Evolutionary conservation across 2,113 vertebrate genomes (phyloP), one percentile per base, ranked within the genome.

Genomic region (Amblyornis subalaris): DNA sequence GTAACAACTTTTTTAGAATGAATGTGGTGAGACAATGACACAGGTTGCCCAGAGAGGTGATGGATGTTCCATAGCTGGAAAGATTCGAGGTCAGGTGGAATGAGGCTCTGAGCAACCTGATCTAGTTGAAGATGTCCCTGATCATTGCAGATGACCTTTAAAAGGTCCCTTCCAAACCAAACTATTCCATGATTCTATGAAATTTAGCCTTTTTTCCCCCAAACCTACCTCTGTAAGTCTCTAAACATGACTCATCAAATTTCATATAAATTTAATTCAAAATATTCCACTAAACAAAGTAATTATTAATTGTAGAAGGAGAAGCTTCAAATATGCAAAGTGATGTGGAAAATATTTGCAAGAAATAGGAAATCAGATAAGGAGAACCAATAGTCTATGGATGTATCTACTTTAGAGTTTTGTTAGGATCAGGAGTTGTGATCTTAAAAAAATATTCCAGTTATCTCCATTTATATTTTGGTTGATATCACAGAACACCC

Each of bases 171-270:
- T 85, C 25, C 31, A 50, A 33, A 5, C 1, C 23, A 47, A 54
- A 40, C 3, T 40, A n/a, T 54, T n/a, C 19, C 24, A 36, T 23
- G 19, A n/a, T 38, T 47, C 15, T 40, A 54, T n/a, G 9, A 83
- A 40, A 50, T 61, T 14, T 14, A 57, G 21, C 3, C 31, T 22
- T 47, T 45, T 82, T 60, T 14, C 3, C 15, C 3, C 12, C 12
- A 5, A 29, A 44, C 0, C 1, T 6, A 58, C 19, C 1, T 65
- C 16, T 77, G 1, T 40, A 70, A 40, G 7, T 4, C 9, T 61
- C 9, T 85, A 55, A 66, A 38, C 9, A 22, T 33, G 53, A 51
- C 3, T 58, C 1, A 20, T n/a, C 2, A 8, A 7, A 58, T 75
- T 77, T 54, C 12, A 67, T 20, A 3, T 21, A 62, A 83, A 50